These are phyloP conservation scores for Halictus quadricinctus DNA, from an alignment of 2,888 invertebrate genomes.

Conservation along the genomic window DNA sequence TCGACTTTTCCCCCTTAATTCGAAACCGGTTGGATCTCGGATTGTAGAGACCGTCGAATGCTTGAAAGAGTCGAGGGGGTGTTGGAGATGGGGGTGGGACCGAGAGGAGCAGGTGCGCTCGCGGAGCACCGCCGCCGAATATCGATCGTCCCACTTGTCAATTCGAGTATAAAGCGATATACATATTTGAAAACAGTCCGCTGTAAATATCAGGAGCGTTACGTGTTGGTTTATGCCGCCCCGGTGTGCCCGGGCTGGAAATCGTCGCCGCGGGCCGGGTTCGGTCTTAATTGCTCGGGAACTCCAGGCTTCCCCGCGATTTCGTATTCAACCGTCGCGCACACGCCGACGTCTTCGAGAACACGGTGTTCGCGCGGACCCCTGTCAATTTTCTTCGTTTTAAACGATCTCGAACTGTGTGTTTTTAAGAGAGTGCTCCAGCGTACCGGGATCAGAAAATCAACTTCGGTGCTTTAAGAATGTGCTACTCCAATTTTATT, in stretches of 20 bases:
- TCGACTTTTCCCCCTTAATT: neutral
- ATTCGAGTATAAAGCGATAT: constrained; percentile 70
- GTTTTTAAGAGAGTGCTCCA: neutral
- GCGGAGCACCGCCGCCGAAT: constrained; percentile 51
- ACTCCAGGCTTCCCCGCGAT: neutral
- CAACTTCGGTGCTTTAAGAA: neutral
- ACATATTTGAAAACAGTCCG: constrained; percentile 57
- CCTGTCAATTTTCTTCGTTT: neutral
- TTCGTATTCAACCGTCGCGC: neutral
- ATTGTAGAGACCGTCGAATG: neutral
- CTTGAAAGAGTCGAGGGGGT: neutral
- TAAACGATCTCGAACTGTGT: neutral
- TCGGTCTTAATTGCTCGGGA: constrained; percentile 11
- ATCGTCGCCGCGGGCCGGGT: neutral
- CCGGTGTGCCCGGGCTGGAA: neutral
- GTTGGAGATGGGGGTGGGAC: neutral
- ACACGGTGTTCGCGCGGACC: neutral
- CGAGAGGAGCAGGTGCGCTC: constrained; percentile 27
- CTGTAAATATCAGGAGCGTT: constrained; percentile 46
- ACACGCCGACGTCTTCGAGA: neutral
- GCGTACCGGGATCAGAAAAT: neutral
- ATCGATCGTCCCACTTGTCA: constrained; percentile 72
- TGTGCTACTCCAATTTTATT: neutral
- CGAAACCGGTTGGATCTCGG: neutral
- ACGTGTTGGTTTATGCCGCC: constrained; percentile 18